Evolutionary conservation across 2,888 invertebrate genomes (phyloP).

Genomic region (Latheticus oryzae): DNA sequence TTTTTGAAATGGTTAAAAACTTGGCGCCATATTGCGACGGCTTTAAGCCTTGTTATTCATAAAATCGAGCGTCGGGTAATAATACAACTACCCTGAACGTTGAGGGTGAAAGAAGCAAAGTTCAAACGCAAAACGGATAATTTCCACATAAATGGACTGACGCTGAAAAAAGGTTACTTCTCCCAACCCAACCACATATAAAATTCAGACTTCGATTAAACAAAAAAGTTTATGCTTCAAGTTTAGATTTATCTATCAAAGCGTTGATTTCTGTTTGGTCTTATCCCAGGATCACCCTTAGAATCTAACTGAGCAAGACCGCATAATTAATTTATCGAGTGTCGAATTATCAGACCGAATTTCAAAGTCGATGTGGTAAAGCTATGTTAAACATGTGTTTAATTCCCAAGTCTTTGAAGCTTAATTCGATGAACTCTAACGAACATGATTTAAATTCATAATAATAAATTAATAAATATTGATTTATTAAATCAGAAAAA

Average conservation of each 20-base stretch:
- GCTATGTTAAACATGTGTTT: too few relatives aligned
- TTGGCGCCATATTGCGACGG: slow-evolving; percentile 6
- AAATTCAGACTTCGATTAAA: too few relatives aligned
- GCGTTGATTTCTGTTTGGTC: too few relatives aligned
- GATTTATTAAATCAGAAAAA: slow-evolving; percentile 13
- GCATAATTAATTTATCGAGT: slow-evolving; percentile 15
- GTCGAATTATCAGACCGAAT: slow-evolving; percentile 11
- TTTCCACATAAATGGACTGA: slow-evolving; percentile 2
- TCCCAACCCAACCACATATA: too few relatives aligned
- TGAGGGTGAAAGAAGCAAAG: background rate
- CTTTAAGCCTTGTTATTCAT: slow-evolving; percentile 21
- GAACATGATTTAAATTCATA: too few relatives aligned
- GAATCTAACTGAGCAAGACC: slow-evolving; percentile 3
- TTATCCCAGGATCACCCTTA: too few relatives aligned
- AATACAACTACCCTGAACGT: background rate
- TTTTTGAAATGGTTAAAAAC: slow-evolving; percentile 10
- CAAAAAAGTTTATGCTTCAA: too few relatives aligned
- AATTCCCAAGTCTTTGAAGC: slow-evolving; percentile 17
- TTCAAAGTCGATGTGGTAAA: slow-evolving; percentile 20
- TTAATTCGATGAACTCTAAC: slow-evolving; percentile 19
- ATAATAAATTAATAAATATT: too few relatives aligned
- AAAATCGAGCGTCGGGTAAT: background rate
- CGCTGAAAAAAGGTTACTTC: too few relatives aligned
- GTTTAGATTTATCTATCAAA: too few relatives aligned
- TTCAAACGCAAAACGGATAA: slow-evolving; percentile 1